phyloP scores from a whole-genome alignment of 2,113 vertebrate species.

The Pseudorasbora parva region DNA sequence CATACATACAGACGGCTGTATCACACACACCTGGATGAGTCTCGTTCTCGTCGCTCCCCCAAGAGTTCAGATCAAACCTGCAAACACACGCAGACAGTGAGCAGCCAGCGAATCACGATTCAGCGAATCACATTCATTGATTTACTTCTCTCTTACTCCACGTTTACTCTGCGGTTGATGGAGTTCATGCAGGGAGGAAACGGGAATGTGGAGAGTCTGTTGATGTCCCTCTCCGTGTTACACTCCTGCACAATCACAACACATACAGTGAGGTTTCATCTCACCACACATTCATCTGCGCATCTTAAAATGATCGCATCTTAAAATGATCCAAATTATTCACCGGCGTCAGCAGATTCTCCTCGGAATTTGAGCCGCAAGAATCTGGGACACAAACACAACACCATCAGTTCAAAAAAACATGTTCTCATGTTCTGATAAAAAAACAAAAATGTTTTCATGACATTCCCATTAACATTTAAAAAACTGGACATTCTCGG shows the following conservation, averaged over 20 bases:
- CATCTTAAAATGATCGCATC: neutral
- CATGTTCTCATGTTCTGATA: no score
- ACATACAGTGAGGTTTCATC: conserved; percentile 9
- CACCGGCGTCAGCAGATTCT: conserved; percentile 70
- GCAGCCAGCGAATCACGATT: neutral
- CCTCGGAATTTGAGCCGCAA: conserved; percentile 71
- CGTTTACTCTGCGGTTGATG: conserved; percentile 82
- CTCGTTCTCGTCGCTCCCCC: conserved; percentile 78
- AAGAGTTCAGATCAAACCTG: conserved; percentile 77
- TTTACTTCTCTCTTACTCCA: conserved; percentile 67
- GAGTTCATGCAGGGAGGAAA: conserved; percentile 91
- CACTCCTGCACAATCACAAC: conserved; percentile 35
- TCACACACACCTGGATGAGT: conserved; percentile 66
- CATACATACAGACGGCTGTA: neutral
- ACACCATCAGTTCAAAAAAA: neutral
- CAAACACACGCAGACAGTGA: conserved; percentile 13
- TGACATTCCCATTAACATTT: no score
- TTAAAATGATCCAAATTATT: conserved; percentile 50
- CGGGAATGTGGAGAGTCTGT: conserved; percentile 91
- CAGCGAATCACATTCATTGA: neutral
- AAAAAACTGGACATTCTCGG: no score
- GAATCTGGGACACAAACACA: conserved; percentile 63
- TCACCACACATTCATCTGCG: no score
- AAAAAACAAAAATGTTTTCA: no score
- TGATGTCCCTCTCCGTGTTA: conserved; percentile 89